Evolutionary conservation across 2,113 vertebrate species (phyloP).

Genomic region (Phycodurus eques): DNA sequence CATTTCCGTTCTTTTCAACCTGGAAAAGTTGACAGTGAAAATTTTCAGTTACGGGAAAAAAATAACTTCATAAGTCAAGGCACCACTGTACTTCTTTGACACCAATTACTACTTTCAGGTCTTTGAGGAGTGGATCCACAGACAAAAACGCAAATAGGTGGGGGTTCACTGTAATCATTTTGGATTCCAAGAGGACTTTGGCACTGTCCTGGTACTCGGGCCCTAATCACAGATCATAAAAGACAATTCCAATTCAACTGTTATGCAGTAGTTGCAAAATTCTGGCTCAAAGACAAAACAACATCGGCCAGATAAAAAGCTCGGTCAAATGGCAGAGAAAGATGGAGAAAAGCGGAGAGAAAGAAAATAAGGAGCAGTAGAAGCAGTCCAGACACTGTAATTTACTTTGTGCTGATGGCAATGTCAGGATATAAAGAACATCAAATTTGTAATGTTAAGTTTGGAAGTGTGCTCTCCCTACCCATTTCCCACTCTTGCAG

Average conservation of each 20-base stretch:
- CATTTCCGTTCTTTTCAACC: constrained; percentile 4
- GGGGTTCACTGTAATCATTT: constrained; percentile 1
- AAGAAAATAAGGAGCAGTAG: constrained; percentile 35
- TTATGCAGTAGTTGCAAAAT: background rate
- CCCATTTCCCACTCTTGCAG: constrained; percentile 47
- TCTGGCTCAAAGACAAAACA: constrained; percentile 2
- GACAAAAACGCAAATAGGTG: background rate
- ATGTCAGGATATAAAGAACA: constrained; percentile 62
- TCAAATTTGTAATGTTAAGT: constrained; percentile 70
- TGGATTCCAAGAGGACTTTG: background rate
- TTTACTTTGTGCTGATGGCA: constrained; percentile 66
- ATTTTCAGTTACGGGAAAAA: too few relatives aligned
- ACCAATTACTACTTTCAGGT: too few relatives aligned
- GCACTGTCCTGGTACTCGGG: background rate
- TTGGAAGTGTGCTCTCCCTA: constrained; percentile 61
- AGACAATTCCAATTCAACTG: background rate
- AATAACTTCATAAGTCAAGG: too few relatives aligned
- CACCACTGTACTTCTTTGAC: too few relatives aligned
- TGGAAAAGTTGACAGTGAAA: too few relatives aligned
- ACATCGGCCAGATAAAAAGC: constrained; percentile 15
- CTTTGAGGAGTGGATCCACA: background rate
- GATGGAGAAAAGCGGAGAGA: constrained; percentile 29
- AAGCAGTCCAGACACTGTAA: constrained; percentile 59
- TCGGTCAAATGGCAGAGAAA: constrained; percentile 22
- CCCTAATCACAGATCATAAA: background rate